Evolutionary conservation across 2,888 invertebrate genomes (phyloP).

Genomic region (Iselma pallidipennis): DNA sequence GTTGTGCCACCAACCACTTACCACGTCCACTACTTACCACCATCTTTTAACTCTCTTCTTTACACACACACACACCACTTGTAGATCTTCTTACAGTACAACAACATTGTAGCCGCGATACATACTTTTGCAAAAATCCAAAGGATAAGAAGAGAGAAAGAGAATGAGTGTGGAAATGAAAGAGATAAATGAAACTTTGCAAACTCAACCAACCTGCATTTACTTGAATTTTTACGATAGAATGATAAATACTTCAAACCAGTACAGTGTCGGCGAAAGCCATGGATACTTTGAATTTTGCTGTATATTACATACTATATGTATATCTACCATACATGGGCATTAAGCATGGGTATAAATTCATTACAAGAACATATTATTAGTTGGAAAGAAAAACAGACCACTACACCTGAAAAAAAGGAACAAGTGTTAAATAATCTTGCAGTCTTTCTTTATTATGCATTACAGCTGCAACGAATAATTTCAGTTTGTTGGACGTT

Average conservation of each 20-base stretch:
- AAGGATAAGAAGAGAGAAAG: neutral
- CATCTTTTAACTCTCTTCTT: conserved; percentile 9
- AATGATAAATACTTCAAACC: neutral
- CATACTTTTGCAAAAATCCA: neutral
- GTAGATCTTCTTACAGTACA: conserved; percentile 13
- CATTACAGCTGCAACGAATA: neutral
- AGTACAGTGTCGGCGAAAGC: neutral
- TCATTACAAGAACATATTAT: neutral
- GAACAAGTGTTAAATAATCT: neutral
- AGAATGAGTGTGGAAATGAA: neutral
- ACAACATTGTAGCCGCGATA: neutral
- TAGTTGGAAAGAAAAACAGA: neutral
- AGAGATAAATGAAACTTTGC: neutral
- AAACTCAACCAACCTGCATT: neutral
- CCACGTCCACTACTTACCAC: conserved; percentile 17
- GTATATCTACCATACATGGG: too few relatives aligned
- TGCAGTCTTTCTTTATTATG: neutral
- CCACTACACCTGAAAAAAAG: too few relatives aligned
- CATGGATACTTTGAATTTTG: neutral
- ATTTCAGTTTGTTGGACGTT: neutral
- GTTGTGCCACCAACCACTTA: conserved; percentile 21
- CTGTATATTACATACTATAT: neutral
- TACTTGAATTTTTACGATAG: neutral
- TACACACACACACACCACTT: conserved; percentile 12
- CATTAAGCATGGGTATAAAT: too few relatives aligned